Percentiles rank a stretch among this genome's conserved stretches.
phyloP scores from a whole-genome alignment of 2,888 invertebrate genomes.

The Drosophila quinaria region DNA sequence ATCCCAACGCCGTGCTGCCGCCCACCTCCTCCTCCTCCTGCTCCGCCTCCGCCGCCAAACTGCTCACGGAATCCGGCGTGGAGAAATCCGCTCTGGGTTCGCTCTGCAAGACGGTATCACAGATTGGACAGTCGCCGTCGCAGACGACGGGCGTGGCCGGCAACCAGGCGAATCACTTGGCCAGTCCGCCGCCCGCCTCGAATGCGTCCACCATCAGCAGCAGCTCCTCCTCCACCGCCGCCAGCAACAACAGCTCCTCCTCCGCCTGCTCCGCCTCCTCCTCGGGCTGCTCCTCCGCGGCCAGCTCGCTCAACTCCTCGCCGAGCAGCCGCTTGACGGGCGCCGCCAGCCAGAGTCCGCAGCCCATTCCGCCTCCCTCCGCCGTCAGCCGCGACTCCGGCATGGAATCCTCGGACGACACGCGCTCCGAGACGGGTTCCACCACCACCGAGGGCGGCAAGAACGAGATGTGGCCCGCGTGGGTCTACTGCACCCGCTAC shows the following conservation, averaged over 20 bases:
- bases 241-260: constrained; percentile 41
- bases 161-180: constrained; percentile 59
- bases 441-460: constrained; percentile 85
- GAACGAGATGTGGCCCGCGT: constrained; percentile 94
- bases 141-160: constrained; percentile 31
- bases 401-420: constrained; percentile 86
- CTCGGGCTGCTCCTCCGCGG: constrained; percentile 71
- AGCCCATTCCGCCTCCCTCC: constrained; percentile 84
- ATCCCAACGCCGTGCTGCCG: constrained; percentile 63
- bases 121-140: constrained; percentile 87
- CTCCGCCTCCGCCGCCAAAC: constrained; percentile 25
- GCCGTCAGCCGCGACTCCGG: constrained; percentile 85
- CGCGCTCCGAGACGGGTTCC: constrained; percentile 85
- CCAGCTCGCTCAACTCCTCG: constrained; percentile 75
- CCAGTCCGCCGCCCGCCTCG: constrained; percentile 74
- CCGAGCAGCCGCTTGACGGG: constrained; percentile 72
- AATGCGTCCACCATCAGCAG: constrained; percentile 70
- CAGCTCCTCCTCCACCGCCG: constrained; percentile 68
- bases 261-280: constrained; percentile 49
- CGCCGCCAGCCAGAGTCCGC: constrained; percentile 78
- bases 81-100: constrained; percentile 89
- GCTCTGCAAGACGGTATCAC: constrained; percentile 90
- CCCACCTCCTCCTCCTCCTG: constrained; percentile 44
- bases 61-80: constrained; percentile 49
- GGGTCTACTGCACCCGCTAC: constrained; percentile 99